phyloP scores from a whole-genome alignment of 1,140 invertebrate genomes.

The Drosophila pseudoobscura region DNA sequence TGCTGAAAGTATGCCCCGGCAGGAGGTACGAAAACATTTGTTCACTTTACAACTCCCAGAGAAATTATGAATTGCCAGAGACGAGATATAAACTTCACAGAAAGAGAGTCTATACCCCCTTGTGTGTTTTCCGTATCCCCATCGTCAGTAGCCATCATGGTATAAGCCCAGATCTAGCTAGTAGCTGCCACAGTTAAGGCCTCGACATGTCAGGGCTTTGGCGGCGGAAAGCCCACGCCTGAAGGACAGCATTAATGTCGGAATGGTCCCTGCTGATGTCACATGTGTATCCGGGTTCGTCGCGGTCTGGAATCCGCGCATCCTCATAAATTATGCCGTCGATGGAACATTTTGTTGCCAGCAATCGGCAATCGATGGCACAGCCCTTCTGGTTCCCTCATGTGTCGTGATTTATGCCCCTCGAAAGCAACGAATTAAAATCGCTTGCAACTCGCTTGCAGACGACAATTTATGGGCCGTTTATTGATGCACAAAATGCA shows the following conservation, averaged over 20 bases:
- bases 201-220: conserved; percentile 9
- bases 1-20: background rate
- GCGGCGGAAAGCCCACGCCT: conserved; percentile 18
- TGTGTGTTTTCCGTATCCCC: too few species aligned
- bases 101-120: too few species aligned
- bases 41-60: background rate
- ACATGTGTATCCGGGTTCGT: conserved; percentile 62
- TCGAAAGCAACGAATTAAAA: conserved; percentile 71
- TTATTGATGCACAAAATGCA: conserved; percentile 62
- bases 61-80: background rate
- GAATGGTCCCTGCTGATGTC: conserved; percentile 61
- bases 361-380: conserved; percentile 10
- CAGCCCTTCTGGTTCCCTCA: conserved; percentile 18
- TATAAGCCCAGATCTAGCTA: too few species aligned
- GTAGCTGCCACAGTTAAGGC: background rate
- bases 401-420: conserved; percentile 63
- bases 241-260: conserved; percentile 37
- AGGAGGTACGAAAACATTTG: conserved; percentile 24
- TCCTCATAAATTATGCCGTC: conserved; percentile 68
- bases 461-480: conserved; percentile 67
- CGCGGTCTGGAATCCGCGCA: conserved; percentile 38
- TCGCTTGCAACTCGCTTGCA: conserved; percentile 34
- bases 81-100: background rate
- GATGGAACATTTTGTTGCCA: conserved; percentile 57
- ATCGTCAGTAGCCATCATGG: too few species aligned